Conservation (phyloP, 2,797 vertebrate species). For the Thamnophis elegans region DNA sequence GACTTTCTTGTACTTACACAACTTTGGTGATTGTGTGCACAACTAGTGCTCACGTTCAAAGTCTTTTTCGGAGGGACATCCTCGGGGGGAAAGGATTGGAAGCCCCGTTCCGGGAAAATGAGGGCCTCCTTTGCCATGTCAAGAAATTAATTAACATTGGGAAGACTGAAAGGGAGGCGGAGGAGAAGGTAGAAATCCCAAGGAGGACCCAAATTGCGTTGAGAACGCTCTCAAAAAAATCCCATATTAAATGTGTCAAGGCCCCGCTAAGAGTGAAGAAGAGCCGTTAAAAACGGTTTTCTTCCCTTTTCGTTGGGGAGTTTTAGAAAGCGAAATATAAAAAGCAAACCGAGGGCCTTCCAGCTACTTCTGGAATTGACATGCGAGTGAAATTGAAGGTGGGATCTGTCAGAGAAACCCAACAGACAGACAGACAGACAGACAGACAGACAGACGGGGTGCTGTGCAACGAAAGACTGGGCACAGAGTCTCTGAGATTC, state of each 20-base stretch:
- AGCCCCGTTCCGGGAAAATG: too few relatives aligned
- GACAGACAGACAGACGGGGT: too few relatives aligned
- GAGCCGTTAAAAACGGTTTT: background rate
- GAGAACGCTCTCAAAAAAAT: too few relatives aligned
- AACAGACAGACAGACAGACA: background rate
- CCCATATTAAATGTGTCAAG: background rate
- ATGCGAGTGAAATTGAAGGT: conserved; percentile 4
- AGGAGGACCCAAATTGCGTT: background rate
- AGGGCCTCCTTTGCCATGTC: background rate
- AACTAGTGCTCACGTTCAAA: background rate
- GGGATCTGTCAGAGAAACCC: background rate
- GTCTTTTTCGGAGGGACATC: background rate
- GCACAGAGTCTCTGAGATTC: too few relatives aligned
- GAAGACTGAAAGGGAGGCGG: too few relatives aligned
- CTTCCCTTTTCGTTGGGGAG: background rate
- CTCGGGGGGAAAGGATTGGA: background rate
- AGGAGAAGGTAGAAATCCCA: background rate
- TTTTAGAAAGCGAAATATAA: background rate
- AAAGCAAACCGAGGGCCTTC: too few relatives aligned
- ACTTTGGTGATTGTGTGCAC: background rate
- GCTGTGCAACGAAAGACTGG: too few relatives aligned
- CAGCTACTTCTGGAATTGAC: background rate
- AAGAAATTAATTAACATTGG: background rate
- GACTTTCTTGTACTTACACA: background rate
- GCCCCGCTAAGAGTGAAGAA: background rate